A percentile compares a stretch with the other conserved stretches of the same genome.
Evolutionary conservation across 2,797 vertebrate genomes (phyloP).

Genomic region (Loris lydekkerianus): DNA sequence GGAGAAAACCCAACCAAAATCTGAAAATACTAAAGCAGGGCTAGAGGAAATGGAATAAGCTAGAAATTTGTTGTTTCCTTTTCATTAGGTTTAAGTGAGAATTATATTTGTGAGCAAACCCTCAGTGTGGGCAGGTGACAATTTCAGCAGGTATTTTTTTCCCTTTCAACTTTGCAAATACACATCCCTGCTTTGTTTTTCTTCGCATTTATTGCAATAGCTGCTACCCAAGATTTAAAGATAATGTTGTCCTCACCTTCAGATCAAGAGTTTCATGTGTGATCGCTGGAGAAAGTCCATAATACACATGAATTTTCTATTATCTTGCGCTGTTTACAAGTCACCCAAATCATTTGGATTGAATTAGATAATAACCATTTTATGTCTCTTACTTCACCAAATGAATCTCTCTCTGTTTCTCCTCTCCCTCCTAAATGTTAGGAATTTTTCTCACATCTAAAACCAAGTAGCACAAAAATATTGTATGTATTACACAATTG

Average conservation of each 20-base stretch:
- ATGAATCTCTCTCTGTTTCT: not conserved
- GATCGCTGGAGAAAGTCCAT: conserved; percentile 72
- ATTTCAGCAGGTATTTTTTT: conserved; percentile 59
- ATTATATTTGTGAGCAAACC: conserved; percentile 53
- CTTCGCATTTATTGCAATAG: conserved; percentile 70
- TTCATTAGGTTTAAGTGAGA: conserved; percentile 64
- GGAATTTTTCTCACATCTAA: conserved; percentile 28
- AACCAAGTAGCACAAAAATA: not conserved
- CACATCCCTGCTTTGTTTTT: not conserved
- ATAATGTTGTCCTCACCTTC: conserved; percentile 77
- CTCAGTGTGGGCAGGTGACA: conserved; percentile 82
- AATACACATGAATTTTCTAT: conserved; percentile 63
- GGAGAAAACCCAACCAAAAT: not conserved
- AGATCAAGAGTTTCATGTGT: conserved; percentile 71
- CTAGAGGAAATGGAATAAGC: conserved; percentile 70
- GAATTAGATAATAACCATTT: conserved; percentile 66
- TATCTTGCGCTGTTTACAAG: conserved; percentile 79
- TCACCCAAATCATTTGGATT: conserved; percentile 77
- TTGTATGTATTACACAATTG: not conserved
- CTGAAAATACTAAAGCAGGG: not conserved
- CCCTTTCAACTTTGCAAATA: conserved; percentile 31
- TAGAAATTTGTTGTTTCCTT: conserved; percentile 73
- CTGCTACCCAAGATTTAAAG: conserved; percentile 77
- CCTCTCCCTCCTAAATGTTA: not conserved
- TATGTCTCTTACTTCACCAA: not conserved